phyloP scores from a whole-genome alignment of 1,140 invertebrate genomes.

The Epicauta chinensis region DNA sequence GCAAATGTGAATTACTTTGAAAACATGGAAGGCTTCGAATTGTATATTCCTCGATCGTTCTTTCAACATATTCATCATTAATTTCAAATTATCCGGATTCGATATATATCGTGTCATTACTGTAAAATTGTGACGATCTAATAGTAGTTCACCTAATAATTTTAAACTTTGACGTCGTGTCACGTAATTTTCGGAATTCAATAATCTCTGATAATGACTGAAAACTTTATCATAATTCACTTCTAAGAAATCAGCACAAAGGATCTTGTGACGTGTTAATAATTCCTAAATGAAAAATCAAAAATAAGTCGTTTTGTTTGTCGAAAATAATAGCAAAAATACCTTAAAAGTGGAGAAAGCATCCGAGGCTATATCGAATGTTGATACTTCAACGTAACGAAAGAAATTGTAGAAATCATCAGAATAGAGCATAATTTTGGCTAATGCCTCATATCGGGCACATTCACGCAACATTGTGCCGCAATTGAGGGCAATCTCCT shows the following conservation, averaged over 20 bases:
- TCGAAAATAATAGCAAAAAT: too few relatives aligned
- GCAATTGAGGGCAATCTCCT: constrained; percentile 98
- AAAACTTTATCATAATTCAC: constrained; percentile 99
- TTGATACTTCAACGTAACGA: constrained; percentile 98
- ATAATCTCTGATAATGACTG: constrained; percentile 89
- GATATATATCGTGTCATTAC: constrained; percentile 99
- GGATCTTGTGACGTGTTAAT: constrained; percentile 95
- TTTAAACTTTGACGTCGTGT: constrained; percentile 95
- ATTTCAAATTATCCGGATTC: constrained; percentile 97
- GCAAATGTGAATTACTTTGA: constrained; percentile 97
- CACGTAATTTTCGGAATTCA: constrained; percentile 99
- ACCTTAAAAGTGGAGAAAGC: constrained; percentile 99
- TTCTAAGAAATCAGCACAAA: constrained; percentile 98
- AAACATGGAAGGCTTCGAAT: constrained; percentile 99
- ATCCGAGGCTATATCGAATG: constrained; percentile 99
- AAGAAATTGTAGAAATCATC: constrained; percentile 99
- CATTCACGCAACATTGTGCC: constrained; percentile 99
- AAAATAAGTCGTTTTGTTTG: too few relatives aligned
- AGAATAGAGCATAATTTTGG: constrained; percentile 96
- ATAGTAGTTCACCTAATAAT: constrained; percentile 90
- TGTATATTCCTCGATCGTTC: constrained; percentile 99
- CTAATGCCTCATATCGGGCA: constrained; percentile 93
- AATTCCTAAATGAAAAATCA: constrained; percentile 80
- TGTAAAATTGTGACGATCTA: constrained; percentile 99
- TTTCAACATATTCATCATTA: constrained; percentile 99